Evolutionary conservation across 1,140 invertebrate species (phyloP).

Genomic region (Anthonomus grandis): DNA sequence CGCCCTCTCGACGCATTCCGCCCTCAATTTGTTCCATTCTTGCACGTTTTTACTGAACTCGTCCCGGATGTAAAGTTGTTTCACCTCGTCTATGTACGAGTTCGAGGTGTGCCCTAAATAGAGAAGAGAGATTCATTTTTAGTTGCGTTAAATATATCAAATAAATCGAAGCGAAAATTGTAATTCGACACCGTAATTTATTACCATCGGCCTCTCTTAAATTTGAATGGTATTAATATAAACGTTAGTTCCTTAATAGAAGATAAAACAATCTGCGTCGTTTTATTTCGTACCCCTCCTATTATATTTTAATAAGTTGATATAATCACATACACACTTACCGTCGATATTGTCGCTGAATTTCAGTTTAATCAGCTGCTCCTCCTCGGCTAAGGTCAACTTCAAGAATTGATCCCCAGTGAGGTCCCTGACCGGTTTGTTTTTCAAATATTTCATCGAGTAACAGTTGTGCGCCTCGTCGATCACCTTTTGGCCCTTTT

Average conservation of each 20-base stretch:
- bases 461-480: constrained; percentile 90
- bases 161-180: too few relatives aligned
- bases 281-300: not conserved
- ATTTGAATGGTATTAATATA: too few relatives aligned
- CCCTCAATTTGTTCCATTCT: constrained; percentile 91
- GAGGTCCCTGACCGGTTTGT: constrained; percentile 91
- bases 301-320: not conserved
- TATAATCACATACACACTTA: constrained; percentile 37
- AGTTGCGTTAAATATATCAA: too few relatives aligned
- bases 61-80: constrained; percentile 85
- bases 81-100: constrained; percentile 86
- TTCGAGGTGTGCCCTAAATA: constrained; percentile 57
- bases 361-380: constrained; percentile 73
- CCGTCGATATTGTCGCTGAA: constrained; percentile 77
- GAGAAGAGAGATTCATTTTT: too few relatives aligned
- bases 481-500: constrained; percentile 88
- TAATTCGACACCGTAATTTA: too few relatives aligned
- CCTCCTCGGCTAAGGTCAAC: constrained; percentile 78
- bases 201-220: too few relatives aligned
- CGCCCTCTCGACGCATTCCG: constrained; percentile 84
- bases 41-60: constrained; percentile 95
- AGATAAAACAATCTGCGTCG: too few relatives aligned
- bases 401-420: constrained; percentile 88
- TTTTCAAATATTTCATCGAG: constrained; percentile 89
- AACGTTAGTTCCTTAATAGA: too few relatives aligned